These are phyloP conservation scores for Carlito syrichta DNA, from an alignment of 2,113 vertebrate species.

Conservation along the genomic window DNA sequence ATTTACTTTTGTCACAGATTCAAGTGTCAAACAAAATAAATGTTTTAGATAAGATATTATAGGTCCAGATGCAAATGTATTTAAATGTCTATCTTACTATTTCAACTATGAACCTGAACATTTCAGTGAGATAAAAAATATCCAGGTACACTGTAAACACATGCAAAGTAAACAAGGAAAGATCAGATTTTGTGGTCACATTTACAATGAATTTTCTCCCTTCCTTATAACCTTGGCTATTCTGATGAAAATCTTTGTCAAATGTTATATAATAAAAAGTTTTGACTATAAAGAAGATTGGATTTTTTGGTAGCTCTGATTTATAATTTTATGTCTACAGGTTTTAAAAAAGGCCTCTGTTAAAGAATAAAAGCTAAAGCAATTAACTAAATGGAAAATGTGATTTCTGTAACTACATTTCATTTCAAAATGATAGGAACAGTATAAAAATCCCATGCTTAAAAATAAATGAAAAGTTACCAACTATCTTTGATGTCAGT, in stretches of 20 bases:
- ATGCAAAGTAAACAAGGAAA: background rate
- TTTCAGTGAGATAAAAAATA: background rate
- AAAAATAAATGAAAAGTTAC: constrained; percentile 52
- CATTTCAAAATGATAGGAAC: background rate
- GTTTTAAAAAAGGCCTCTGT: background rate
- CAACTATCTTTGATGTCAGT: background rate
- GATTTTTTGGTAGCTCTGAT: background rate
- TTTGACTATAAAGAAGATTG: background rate
- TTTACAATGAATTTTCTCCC: background rate
- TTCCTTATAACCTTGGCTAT: background rate
- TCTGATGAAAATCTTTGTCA: background rate
- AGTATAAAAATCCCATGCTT: constrained; percentile 26
- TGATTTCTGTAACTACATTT: constrained; percentile 51
- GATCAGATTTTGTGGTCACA: background rate
- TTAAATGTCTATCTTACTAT: background rate
- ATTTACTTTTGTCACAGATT: background rate
- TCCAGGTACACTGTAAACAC: background rate
- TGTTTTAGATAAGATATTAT: background rate
- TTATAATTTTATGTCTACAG: background rate
- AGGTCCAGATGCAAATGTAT: background rate
- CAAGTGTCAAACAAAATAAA: background rate
- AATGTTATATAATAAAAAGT: background rate
- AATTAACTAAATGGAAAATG: background rate
- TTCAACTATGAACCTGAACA: background rate
- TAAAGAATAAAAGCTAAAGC: constrained; percentile 26